phyloP scores from a whole-genome alignment of 2,888 invertebrate species.

The Candidula unifasciata region DNA sequence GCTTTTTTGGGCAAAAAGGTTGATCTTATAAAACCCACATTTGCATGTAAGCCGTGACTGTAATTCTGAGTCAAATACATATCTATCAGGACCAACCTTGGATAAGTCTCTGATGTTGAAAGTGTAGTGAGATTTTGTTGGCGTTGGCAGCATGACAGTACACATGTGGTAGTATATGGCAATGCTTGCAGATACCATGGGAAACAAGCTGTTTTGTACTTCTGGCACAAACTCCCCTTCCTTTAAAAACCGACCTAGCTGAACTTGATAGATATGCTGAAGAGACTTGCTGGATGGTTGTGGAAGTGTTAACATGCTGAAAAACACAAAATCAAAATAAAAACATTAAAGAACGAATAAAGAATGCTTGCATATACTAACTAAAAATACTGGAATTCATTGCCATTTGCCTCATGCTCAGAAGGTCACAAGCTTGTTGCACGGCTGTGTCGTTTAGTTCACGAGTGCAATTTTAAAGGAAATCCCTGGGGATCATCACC shows the following conservation, averaged over 20 bases:
- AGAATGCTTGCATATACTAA: too few relatives aligned
- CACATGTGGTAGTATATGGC: slow-evolving; percentile 77
- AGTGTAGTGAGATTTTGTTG: slow-evolving; percentile 78
- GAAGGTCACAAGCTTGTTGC: too few relatives aligned
- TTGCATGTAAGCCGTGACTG: too few relatives aligned
- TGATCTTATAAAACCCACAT: too few relatives aligned
- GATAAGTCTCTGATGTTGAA: slow-evolving; percentile 77
- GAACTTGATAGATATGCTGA: slow-evolving; percentile 78
- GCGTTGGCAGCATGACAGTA: slow-evolving; percentile 75
- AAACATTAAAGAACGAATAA: too few relatives aligned
- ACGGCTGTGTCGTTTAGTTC: too few relatives aligned
- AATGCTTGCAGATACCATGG: slow-evolving; percentile 76
- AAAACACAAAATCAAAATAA: slow-evolving; percentile 32
- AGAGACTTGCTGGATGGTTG: slow-evolving; percentile 77
- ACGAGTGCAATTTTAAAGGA: too few relatives aligned
- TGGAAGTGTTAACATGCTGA: slow-evolving; percentile 76
- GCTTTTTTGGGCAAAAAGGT: too few relatives aligned
- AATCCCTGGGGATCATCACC: too few relatives aligned
- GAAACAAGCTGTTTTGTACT: slow-evolving; percentile 73
- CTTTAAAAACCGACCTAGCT: slow-evolving; percentile 76
- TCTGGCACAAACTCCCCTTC: slow-evolving; percentile 76
- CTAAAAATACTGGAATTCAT: too few relatives aligned
- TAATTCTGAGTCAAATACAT: too few relatives aligned
- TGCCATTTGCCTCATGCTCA: too few relatives aligned
- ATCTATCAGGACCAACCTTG: slow-evolving; percentile 66